These are phyloP conservation scores for Etheostoma spectabile DNA, from an alignment of 2,113 vertebrate species.

Conservation along the genomic window DNA sequence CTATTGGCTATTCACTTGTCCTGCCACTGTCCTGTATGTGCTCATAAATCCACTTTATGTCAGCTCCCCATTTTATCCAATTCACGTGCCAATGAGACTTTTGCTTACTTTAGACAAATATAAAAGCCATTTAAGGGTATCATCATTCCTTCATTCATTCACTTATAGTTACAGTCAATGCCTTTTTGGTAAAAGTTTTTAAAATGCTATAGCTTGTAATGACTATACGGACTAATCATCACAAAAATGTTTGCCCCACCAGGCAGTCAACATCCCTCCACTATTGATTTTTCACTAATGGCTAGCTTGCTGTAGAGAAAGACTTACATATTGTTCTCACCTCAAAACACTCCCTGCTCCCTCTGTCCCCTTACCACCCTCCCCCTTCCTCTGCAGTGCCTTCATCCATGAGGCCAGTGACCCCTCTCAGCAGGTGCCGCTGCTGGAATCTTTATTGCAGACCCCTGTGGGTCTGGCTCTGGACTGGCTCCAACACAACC, in stretches of 20 bases:
- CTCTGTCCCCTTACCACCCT: no score
- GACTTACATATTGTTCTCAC: slow-evolving; percentile 5
- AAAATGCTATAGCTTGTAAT: slow-evolving; percentile 10
- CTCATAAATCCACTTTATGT: background rate
- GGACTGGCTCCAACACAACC: slow-evolving; percentile 98
- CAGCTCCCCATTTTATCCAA: background rate
- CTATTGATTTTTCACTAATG: slow-evolving; percentile 35
- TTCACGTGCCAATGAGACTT: background rate
- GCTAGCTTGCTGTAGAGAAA: slow-evolving; percentile 17
- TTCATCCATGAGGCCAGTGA: slow-evolving; percentile 94
- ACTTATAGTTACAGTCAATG: background rate
- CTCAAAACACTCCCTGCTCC: background rate
- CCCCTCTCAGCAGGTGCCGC: slow-evolving; percentile 88
- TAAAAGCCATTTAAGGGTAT: background rate
- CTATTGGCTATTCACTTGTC: background rate
- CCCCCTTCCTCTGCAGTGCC: slow-evolving; percentile 82
- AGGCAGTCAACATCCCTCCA: slow-evolving; percentile 8
- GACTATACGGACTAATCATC: slow-evolving; percentile 19
- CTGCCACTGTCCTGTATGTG: background rate
- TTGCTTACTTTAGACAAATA: background rate
- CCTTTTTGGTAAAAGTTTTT: background rate
- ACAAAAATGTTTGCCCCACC: slow-evolving; percentile 35
- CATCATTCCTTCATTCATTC: background rate
- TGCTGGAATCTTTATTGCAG: slow-evolving; percentile 90
- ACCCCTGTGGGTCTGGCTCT: slow-evolving; percentile 94